These are phyloP conservation scores for Corythucha ciliata DNA, from an alignment of 2,888 invertebrate species.

Conservation along the genomic window DNA sequence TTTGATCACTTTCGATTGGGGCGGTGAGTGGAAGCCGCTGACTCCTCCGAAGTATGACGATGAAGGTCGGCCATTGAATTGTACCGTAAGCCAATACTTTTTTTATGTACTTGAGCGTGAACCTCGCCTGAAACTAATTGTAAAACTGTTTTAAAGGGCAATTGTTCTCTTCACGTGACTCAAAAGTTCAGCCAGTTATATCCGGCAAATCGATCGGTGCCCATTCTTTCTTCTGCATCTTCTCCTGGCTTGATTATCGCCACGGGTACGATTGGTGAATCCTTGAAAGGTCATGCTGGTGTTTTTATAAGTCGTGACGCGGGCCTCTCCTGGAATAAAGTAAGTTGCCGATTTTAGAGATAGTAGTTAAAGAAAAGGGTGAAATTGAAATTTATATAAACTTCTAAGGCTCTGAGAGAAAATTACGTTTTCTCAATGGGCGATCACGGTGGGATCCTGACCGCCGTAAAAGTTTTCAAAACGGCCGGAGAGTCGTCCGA, in stretches of 20 bases:
- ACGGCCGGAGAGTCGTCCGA: slow-evolving; percentile 65
- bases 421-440: slow-evolving; percentile 81
- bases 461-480: slow-evolving; percentile 75
- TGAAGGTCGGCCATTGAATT: slow-evolving; percentile 57
- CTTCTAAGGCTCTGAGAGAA: slow-evolving; percentile 53
- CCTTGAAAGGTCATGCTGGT: slow-evolving; percentile 68
- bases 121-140: too few relatives aligned
- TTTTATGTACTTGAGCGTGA: too few relatives aligned
- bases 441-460: slow-evolving; percentile 80
- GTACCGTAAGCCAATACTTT: slow-evolving; percentile 47
- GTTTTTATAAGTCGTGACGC: slow-evolving; percentile 74
- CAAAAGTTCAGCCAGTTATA: slow-evolving; percentile 77
- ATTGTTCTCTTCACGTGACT: slow-evolving; percentile 75
- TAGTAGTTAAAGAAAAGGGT: slow-evolving; percentile 6
- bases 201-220: slow-evolving; percentile 67
- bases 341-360: slow-evolving; percentile 39
- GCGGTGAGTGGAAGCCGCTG: slow-evolving; percentile 69
- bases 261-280: slow-evolving; percentile 68
- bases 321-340: slow-evolving; percentile 71
- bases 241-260: slow-evolving; percentile 84
- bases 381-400: slow-evolving; percentile 6
- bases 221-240: slow-evolving; percentile 75
- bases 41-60: slow-evolving; percentile 61
- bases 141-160: too few relatives aligned
- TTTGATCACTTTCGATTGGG: slow-evolving; percentile 77